Percentiles rank a stretch among this genome's conserved stretches.
Conservation (phyloP, 2,888 invertebrate genomes). For the Neria commutata region DNA sequence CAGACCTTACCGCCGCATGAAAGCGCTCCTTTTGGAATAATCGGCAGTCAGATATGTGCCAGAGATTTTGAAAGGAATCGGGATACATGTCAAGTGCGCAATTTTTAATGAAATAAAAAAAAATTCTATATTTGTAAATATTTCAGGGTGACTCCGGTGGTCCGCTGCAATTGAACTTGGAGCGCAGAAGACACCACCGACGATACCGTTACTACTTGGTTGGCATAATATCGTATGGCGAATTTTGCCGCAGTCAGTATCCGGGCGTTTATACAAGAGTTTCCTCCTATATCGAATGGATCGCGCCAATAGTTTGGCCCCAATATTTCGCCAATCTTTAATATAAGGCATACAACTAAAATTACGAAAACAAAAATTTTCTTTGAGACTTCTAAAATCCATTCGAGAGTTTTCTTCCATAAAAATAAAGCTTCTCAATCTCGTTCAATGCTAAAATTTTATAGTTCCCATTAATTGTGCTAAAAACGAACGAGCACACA, state of each 20-base stretch:
- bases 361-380: too few species aligned
- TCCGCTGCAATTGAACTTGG: constrained; percentile 47
- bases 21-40: constrained; percentile 41
- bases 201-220: constrained; percentile 43
- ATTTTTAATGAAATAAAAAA: background rate
- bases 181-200: constrained; percentile 31
- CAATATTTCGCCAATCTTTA: constrained; percentile 31
- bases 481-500: too few species aligned
- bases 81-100: constrained; percentile 49
- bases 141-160: constrained; percentile 53
- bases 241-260: constrained; percentile 42
- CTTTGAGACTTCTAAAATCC: too few species aligned
- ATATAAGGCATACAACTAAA: too few species aligned
- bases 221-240: constrained; percentile 56
- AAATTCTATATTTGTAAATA: background rate
- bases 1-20: constrained; percentile 35
- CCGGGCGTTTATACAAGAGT: constrained; percentile 52
- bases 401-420: too few species aligned
- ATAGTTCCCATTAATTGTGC: too few species aligned
- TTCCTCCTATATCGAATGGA: constrained; percentile 52
- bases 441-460: too few species aligned
- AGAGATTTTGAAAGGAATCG: constrained; percentile 44
- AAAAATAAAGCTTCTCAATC: too few species aligned
- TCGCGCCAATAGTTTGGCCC: constrained; percentile 52
- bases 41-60: constrained; percentile 51